Percentiles rank a stretch among this genome's conserved stretches.
These are phyloP conservation scores for Naja naja DNA, from an alignment of 2,113 vertebrate species.

Conservation along the genomic window DNA sequence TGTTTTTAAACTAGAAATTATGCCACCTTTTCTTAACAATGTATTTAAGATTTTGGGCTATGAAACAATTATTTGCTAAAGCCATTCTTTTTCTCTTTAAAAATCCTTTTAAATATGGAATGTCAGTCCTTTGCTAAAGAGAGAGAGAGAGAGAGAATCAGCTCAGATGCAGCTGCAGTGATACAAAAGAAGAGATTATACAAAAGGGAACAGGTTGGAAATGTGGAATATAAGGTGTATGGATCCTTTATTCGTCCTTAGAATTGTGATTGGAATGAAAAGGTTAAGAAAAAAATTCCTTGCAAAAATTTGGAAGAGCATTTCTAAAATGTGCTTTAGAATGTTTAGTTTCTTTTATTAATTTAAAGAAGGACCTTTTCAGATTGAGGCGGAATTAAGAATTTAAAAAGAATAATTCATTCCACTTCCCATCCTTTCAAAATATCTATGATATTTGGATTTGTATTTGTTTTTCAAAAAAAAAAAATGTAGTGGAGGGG, in stretches of 20 bases:
- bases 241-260: slow-evolving; percentile 58
- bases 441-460: slow-evolving; percentile 30
- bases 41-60: slow-evolving; percentile 65
- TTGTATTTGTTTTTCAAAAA: neutral
- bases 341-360: slow-evolving; percentile 36
- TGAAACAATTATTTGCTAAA: slow-evolving; percentile 60
- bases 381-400: slow-evolving; percentile 46
- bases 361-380: slow-evolving; percentile 21
- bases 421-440: slow-evolving; percentile 16
- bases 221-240: slow-evolving; percentile 47
- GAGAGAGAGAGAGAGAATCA: slow-evolving; percentile 47
- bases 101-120: slow-evolving; percentile 60
- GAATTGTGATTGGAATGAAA: slow-evolving; percentile 61
- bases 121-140: slow-evolving; percentile 43
- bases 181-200: slow-evolving; percentile 60
- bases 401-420: slow-evolving; percentile 24
- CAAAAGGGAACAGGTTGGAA: slow-evolving; percentile 51
- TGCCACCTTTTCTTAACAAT: slow-evolving; percentile 70
- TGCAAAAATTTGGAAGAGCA: slow-evolving; percentile 35
- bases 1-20: slow-evolving; percentile 72
- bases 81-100: slow-evolving; percentile 53
- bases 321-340: slow-evolving; percentile 40
- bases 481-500: neutral
- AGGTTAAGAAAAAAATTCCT: slow-evolving; percentile 55
- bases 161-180: slow-evolving; percentile 56